Evolutionary conservation across 2,797 vertebrate genomes (phyloP).

Genomic region (Silurus aristotelis): DNA sequence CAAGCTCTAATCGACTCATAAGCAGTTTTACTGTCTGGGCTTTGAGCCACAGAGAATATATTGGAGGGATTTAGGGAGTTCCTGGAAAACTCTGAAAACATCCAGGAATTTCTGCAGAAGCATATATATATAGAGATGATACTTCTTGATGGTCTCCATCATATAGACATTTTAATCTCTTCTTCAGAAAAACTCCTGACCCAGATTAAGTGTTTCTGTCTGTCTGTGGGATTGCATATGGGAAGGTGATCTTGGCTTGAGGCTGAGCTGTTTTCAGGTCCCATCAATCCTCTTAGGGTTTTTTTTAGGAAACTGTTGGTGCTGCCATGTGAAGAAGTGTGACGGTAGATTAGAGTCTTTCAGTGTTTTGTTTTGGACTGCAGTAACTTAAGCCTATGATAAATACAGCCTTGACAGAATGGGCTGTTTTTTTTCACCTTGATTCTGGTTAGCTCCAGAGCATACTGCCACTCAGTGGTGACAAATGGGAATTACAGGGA

Average conservation of each 20-base stretch:
- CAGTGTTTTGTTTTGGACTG: slow-evolving; percentile 11
- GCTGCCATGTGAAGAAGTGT: slow-evolving; percentile 42
- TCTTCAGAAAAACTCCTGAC: slow-evolving; percentile 25
- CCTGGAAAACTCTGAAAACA: neutral
- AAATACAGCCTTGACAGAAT: neutral
- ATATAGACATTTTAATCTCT: neutral
- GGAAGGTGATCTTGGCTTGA: slow-evolving; percentile 33
- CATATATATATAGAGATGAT: neutral
- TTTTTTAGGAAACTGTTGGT: slow-evolving; percentile 58
- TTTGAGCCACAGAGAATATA: slow-evolving; percentile 11
- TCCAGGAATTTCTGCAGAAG: neutral
- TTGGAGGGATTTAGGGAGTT: slow-evolving; percentile 1
- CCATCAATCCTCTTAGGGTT: slow-evolving; percentile 73
- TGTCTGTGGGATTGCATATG: slow-evolving; percentile 11
- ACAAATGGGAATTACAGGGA: slow-evolving; percentile 29
- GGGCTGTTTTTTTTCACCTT: neutral
- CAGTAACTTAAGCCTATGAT: neutral
- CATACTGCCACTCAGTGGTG: slow-evolving; percentile 55
- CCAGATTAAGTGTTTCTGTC: slow-evolving; percentile 18
- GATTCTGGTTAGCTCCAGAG: neutral
- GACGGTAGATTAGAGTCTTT: slow-evolving; percentile 46
- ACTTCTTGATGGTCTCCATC: neutral
- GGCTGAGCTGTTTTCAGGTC: slow-evolving; percentile 56
- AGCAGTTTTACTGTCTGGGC: slow-evolving; percentile 38
- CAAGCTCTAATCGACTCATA: slow-evolving; percentile 41